A percentile compares a stretch with the other conserved stretches of the same genome.
Evolutionary conservation across 2,797 vertebrate genomes (phyloP).

Genomic region (Megalops cyprinoides): DNA sequence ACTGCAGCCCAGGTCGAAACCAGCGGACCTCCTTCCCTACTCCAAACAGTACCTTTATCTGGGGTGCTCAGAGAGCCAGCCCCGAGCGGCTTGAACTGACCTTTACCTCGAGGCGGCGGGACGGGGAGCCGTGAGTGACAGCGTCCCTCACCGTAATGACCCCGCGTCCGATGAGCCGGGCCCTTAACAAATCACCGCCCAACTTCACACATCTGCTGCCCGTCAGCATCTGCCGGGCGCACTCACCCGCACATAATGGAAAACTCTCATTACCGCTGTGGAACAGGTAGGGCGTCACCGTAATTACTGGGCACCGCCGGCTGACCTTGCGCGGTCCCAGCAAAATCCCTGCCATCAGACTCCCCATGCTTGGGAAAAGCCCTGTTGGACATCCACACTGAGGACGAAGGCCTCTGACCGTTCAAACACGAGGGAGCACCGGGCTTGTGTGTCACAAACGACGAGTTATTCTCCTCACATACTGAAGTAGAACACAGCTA

Average conservation of each 20-base stretch:
- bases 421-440: too few species aligned
- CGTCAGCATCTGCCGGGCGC: constrained; percentile 98
- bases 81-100: constrained; percentile 84
- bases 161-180: constrained; percentile 80
- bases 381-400: neutral
- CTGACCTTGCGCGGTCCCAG: constrained; percentile 86
- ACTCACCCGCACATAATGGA: constrained; percentile 96
- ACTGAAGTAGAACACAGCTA: too few species aligned
- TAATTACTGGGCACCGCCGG: constrained; percentile 87
- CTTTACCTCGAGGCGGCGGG: constrained; percentile 85
- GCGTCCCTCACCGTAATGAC: constrained; percentile 87
- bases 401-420: neutral
- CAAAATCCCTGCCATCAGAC: neutral
- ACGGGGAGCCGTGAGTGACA: constrained; percentile 86
- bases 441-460: too few species aligned
- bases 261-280: constrained; percentile 91
- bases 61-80: neutral
- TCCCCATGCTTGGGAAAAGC: too few species aligned
- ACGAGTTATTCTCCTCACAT: too few species aligned
- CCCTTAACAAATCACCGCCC: constrained; percentile 94
- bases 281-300: constrained; percentile 84
- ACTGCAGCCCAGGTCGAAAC: neutral
- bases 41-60: neutral
- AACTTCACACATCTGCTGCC: constrained; percentile 99
- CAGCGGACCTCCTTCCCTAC: neutral